A percentile compares a stretch with the other conserved stretches of the same genome.
phyloP scores from a whole-genome alignment of 2,113 vertebrate species.

The Aix galericulata region DNA sequence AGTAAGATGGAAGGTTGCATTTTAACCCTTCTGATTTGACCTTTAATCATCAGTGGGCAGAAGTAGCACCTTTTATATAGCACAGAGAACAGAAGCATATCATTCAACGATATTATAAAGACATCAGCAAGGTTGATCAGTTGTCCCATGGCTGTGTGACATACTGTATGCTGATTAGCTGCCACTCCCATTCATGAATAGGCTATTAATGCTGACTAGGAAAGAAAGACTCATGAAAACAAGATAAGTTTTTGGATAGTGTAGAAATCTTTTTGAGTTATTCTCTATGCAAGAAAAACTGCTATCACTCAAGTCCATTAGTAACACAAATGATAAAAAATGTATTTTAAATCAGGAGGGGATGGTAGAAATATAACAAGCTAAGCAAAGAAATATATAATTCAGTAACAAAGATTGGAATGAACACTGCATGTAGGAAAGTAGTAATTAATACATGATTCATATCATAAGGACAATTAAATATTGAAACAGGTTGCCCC shows the following conservation, averaged over 20 bases:
- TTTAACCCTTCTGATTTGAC: background rate
- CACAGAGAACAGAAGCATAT: background rate
- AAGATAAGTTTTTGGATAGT: background rate
- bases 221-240: background rate
- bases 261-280: background rate
- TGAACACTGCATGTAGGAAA: background rate
- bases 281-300: background rate
- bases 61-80: background rate
- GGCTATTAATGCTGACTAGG: background rate
- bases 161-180: background rate
- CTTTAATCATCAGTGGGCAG: background rate
- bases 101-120: background rate
- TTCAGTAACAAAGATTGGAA: background rate
- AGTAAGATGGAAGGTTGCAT: background rate
- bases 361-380: background rate
- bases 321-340: background rate
- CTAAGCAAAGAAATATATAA: background rate
- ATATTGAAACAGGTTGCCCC: background rate
- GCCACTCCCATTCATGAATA: background rate
- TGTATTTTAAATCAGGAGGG: background rate
- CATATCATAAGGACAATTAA: background rate
- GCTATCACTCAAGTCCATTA: background rate
- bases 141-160: background rate
- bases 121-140: background rate
- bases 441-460: background rate